Evolutionary conservation across 2,888 invertebrate species (phyloP), one percentile per base, ranked within the genome.

Genomic region (Zeuzera pyrina): DNA sequence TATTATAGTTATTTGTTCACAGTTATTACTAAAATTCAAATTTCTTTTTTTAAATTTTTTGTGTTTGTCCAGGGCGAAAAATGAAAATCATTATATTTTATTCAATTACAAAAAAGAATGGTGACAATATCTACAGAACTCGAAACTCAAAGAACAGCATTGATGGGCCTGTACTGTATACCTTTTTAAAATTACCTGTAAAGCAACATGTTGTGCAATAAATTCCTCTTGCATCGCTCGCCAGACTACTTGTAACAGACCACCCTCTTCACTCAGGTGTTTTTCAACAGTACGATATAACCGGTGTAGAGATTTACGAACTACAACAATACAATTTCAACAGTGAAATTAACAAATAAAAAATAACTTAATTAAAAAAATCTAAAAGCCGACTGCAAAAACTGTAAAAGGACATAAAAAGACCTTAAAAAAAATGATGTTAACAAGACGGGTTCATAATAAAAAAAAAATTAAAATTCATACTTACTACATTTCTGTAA

Each of bases 181-280:
- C n/a, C 12, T 12, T n/a, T 10, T 8, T 8, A 8, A 3, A 16
- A 6, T 15, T 29, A 69, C 93, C 77, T 97, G 95, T 49, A 98
- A 89, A 52, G 92, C 69, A 31, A 60, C 64, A 76, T 98, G 96
- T 71, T 98, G 98, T 49, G 93, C 91, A 52, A 99, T 93, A 77
- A 99, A 98, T 85, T 98, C 98, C 70, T 98, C 96, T 85, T 98
- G 98, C 98, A 99, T 98, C 52, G 97, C 95, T 63, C 96, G 89
- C 99, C 99, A 99, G 35, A 99, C 98, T 30, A 99, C 98, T 87
- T 95, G 94, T 54, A 97, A 85, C 42, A 97, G 85, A 60, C 95
- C 97, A 66, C 94, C 93, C 73, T 95, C 95, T 73, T 97, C 97
- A 57, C 94, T 95, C 27, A 98, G 85, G 76, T 99, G 98, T 83